These are phyloP conservation scores for Pachypeltis micranthus DNA, from an alignment of 1,140 invertebrate species.

Conservation along the genomic window DNA sequence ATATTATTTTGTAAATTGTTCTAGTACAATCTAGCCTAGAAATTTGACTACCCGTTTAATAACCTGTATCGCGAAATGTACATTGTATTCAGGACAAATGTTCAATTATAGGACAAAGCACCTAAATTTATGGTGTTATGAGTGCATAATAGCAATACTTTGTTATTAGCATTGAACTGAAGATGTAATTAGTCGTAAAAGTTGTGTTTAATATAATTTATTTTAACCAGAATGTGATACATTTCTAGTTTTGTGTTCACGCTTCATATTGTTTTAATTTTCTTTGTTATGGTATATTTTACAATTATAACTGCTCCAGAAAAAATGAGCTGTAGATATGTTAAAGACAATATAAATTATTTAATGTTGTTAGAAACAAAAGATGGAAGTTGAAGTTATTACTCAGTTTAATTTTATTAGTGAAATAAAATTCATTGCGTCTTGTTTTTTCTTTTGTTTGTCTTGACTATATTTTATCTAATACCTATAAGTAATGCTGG, in stretches of 20 bases:
- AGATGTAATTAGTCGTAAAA: slow-evolving; percentile 23
- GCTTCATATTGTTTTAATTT: slow-evolving; percentile 25
- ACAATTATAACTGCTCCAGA: slow-evolving; percentile 19
- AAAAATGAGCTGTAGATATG: slow-evolving; percentile 23
- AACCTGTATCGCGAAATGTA: slow-evolving; percentile 1
- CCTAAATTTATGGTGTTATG: background rate
- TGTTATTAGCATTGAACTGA: slow-evolving; percentile 23
- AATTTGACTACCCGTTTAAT: background rate
- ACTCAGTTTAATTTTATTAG: slow-evolving; percentile 20
- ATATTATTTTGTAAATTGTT: slow-evolving; percentile 14
- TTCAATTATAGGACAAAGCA: background rate
- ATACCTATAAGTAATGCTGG: slow-evolving; percentile 3
- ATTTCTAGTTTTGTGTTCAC: slow-evolving; percentile 25
- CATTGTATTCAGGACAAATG: background rate
- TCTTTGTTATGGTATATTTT: slow-evolving; percentile 24
- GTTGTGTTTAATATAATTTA: slow-evolving; percentile 26
- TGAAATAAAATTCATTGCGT: slow-evolving; percentile 17
- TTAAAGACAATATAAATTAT: slow-evolving; percentile 23
- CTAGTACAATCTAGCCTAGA: slow-evolving; percentile 6
- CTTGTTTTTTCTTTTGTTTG: slow-evolving; percentile 16
- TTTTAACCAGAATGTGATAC: slow-evolving; percentile 28
- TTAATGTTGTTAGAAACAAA: slow-evolving; percentile 20
- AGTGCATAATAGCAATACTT: slow-evolving; percentile 15
- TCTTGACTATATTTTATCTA: slow-evolving; percentile 11
- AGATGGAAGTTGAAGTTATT: slow-evolving; percentile 18